These are phyloP conservation scores for Lamellibrachia columna DNA, from an alignment of 2,888 invertebrate species.

Conservation along the genomic window DNA sequence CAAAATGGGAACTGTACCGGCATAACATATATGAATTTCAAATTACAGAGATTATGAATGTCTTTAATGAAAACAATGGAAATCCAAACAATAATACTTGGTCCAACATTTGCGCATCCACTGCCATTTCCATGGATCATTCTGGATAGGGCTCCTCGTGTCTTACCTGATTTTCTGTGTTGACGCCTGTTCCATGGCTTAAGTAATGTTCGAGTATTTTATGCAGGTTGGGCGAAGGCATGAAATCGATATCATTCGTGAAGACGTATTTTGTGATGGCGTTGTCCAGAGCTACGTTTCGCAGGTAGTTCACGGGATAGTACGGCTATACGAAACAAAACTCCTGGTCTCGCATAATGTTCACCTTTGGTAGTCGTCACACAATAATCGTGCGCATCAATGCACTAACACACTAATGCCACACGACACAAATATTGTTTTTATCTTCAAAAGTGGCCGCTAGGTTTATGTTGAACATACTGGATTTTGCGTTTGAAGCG, in stretches of 20 bases:
- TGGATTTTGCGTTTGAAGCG: too few species aligned
- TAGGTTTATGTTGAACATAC: too few species aligned
- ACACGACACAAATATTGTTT: too few species aligned
- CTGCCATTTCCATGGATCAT: not conserved
- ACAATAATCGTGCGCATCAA: not conserved
- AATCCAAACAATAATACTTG: not conserved
- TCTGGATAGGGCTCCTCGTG: not conserved
- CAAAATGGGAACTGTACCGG: too few species aligned
- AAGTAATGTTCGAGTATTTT: not conserved
- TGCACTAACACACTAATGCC: too few species aligned
- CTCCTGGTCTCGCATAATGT: not conserved
- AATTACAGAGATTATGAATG: not conserved
- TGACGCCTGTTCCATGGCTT: not conserved
- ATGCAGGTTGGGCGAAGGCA: constrained; percentile 16
- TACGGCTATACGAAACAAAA: not conserved
- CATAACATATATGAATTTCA: not conserved
- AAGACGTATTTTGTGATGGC: constrained; percentile 17
- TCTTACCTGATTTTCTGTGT: not conserved
- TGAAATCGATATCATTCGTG: constrained; percentile 19
- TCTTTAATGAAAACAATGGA: not conserved
- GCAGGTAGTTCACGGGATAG: constrained; percentile 20
- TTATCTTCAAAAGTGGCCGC: too few species aligned
- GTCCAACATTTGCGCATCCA: not conserved
- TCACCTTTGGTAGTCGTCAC: not conserved
- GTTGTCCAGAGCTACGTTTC: constrained; percentile 7